Percentiles rank a stretch among this genome's conserved stretches.
phyloP scores from a whole-genome alignment of 2,797 vertebrate species.

The Notolabrus celidotus region DNA sequence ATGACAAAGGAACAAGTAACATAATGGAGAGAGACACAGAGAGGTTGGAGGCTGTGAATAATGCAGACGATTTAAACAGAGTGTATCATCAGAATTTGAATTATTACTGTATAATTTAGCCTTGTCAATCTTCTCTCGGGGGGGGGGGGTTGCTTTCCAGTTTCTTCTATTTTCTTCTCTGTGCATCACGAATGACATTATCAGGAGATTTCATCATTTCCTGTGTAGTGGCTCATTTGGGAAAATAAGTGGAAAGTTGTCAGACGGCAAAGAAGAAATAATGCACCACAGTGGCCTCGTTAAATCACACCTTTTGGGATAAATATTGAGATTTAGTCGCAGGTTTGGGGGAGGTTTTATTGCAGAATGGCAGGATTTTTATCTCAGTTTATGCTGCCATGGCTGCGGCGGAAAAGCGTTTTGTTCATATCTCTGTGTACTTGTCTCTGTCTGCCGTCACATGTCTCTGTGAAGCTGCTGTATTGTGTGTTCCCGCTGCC shows the following conservation, averaged over 20 bases:
- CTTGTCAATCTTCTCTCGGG: conserved; percentile 8
- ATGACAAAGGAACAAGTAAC: not conserved
- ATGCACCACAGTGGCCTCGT: conserved; percentile 28
- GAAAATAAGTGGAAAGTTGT: conserved; percentile 43
- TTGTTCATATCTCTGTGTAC: conserved; percentile 46
- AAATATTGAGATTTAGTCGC: conserved; percentile 27
- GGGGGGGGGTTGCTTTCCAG: conserved; percentile 23
- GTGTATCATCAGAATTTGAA: conserved; percentile 2
- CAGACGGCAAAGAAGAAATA: conserved; percentile 45
- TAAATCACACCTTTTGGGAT: conserved; percentile 42
- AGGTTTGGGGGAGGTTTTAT: conserved; percentile 51
- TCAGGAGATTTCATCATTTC: conserved; percentile 58
- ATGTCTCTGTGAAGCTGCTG: conserved; percentile 48
- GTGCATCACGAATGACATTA: conserved; percentile 40
- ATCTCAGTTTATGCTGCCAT: conserved; percentile 50
- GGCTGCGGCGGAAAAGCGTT: conserved; percentile 26
- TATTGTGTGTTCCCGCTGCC: conserved; percentile 54
- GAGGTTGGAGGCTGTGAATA: not conserved
- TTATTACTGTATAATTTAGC: conserved; percentile 14
- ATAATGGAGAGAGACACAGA: not conserved
- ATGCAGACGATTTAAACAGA: conserved; percentile 1
- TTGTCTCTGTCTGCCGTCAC: conserved; percentile 51
- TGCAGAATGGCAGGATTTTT: conserved; percentile 63
- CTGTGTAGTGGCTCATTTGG: conserved; percentile 52
- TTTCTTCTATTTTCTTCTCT: conserved; percentile 28